Evolutionary conservation across 2,888 invertebrate genomes (phyloP).

Genomic region (Oscheius sp.): DNA sequence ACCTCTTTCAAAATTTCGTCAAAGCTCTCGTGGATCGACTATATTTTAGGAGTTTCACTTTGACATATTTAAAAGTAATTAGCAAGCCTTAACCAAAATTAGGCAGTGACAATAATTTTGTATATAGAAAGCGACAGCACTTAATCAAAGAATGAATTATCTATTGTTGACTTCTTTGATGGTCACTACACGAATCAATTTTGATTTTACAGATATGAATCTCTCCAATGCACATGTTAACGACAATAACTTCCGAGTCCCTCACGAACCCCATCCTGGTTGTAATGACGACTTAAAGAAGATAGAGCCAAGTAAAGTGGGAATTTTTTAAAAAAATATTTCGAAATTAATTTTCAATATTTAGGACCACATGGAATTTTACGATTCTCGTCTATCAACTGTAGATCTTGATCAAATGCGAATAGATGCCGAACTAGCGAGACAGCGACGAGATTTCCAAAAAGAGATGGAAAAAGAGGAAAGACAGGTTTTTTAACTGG

Average conservation of each 20-base stretch:
- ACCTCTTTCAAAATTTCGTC: neutral
- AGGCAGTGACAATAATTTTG: no score
- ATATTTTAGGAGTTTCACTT: no score
- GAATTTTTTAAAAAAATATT: neutral
- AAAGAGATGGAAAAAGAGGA: constrained; percentile 11
- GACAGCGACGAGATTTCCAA: constrained; percentile 3
- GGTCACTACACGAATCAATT: no score
- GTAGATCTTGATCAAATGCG: constrained; percentile 25
- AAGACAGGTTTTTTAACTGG: neutral
- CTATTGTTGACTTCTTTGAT: no score
- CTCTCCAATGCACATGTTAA: no score
- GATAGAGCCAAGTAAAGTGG: constrained; percentile 20
- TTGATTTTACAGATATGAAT: no score
- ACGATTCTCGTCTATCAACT: constrained; percentile 17
- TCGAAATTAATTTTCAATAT: neutral
- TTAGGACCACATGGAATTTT: constrained; percentile 16
- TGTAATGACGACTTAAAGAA: constrained; percentile 1
- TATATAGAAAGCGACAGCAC: no score
- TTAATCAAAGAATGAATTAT: no score
- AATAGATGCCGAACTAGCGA: constrained; percentile 17
- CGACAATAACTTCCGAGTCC: no score
- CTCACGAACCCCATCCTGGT: neutral
- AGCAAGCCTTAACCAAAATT: no score
- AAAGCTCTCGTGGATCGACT: no score
- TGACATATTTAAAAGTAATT: no score